Evolutionary conservation across 2,113 vertebrate genomes (phyloP), one percentile per base, ranked within the genome.

Genomic region (Vulpes lagopus): DNA sequence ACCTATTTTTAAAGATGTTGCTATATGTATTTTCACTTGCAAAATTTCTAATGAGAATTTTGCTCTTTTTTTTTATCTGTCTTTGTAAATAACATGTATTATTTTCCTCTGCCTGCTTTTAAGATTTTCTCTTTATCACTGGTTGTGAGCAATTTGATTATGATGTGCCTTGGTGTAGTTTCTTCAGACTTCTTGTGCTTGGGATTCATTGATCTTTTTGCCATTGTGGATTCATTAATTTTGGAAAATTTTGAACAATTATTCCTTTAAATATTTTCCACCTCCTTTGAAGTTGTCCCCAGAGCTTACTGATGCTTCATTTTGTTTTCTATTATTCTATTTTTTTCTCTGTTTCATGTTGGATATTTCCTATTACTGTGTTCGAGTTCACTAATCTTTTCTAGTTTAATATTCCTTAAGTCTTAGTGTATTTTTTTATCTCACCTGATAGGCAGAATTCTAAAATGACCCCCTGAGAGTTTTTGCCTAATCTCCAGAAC

Each of bases 121-220:
- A 81, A 87, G 51, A 79, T 93, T 89, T 60, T 95, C 32, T 94
- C 27, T 62, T 94, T 67, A 86, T 76, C 16, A n/a, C 38, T 80
- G 51, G 2, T 59, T 86, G 81, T 76, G 49, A 64, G 9, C 49
- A 73, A 32, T 71, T 85, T 85, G 19, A 91, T 65, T 35, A 8
- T 91, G 17, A 62, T 65, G 3, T 49, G 6, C 22, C 11, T 60
- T 91, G 49, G 11, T 51, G 30, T 60, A 64, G 55, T 69, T 91
- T 78, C 32, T 81, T 89, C 51, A 32, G 12, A 16, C 84, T 89
- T 89, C 78, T 67, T 89, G 9, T 80, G 10, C 19, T 82, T 62
- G 22, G 19, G 20, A 73, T 83, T 59, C 78, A 89, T 53, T 92
- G 83, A 73, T 60, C 8, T 94, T 89, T 32, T 71, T 97, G 82